Base-by-base conservation (phyloP, 2,797 vertebrate genomes). In the Coracias cyanogaster region DNA sequence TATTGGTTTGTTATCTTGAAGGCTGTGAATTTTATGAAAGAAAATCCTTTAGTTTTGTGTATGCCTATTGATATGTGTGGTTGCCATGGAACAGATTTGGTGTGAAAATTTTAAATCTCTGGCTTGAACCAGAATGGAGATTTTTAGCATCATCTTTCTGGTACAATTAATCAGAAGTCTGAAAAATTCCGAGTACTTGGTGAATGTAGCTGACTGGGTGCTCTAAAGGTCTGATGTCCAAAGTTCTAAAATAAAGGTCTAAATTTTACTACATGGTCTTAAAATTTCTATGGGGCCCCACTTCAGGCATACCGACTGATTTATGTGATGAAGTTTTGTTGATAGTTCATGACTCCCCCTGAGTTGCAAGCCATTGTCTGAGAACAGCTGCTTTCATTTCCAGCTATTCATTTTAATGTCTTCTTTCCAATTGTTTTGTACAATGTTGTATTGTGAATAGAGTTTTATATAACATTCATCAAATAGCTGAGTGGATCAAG, bases 11-110 rank as follows among this genome's bases (percentile, higher is more conserved):
- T 92, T 86, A 90, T 92, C 28, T 77, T 90, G 82, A 97, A 66
- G 65, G 41, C 93, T 96, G 71, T 95, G 48, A 92, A 89, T 96
- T 96, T 97, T 96, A 94, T 79, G 74, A 94, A 96, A 92, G 82
- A 54, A 94, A 91, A 91, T 77, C 90, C 70, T 93, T 94, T 95
- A 81, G 78, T 96, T 97, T 92, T 85, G 45, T 94, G 65, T 90
- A 60, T 89, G 33, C n/a, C 52, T 92, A 60, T 88, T 97, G 76
- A 80, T 69, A 81, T 49, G 31, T 92, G 54, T 2, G 7, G 57
- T 93, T 96, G 52, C 86, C 74, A 14, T 92, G 82, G 31, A 31
- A 61, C 81, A 74, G 51, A 43, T 81, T 88, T 83, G 51, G 64
- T 88, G 52, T 20, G n/a, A 77, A 86, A 60, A 37, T 73, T 90